Evolutionary conservation across 30 jellyfish, hydroid and myxozoan genomes (phyloP), one percentile per base, ranked within the genome.

Genomic region (Aurelia sp.): DNA sequence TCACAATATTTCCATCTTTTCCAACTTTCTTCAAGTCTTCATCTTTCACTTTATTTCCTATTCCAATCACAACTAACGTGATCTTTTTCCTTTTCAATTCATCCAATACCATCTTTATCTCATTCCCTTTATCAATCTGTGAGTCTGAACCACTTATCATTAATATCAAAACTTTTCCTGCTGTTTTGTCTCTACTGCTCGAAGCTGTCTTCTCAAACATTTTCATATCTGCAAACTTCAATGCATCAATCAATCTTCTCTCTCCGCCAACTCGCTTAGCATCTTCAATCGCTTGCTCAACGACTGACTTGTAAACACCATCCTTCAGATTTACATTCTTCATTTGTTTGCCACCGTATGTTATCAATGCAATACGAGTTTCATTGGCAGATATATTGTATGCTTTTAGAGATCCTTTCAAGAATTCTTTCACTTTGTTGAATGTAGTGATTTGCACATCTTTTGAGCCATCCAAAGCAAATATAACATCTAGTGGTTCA

Each of bases 391-490:
- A 69, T 27, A 93, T 55, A 13, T 51, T 24, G 80, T 75, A 88
- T 20, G 91, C 88, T 47, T 75, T 58, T 19, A 69, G 30, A 4
- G 88, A 21, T 13, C 97, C 98, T 35, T 69, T 27, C 15, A 77
- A 67, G 64, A 88, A 93, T 5, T 72, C 84, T 20, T 76, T 76
- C 85, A 91, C 55, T 30, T 40, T 68, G 12, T 67, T 18, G 84
- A 94, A 86, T 13, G 80, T 44, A 5, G 4, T 12, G n/a, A 16
- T 27, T 10, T 78, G 4, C 8, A 89, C 90, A 9, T 24, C 65
- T 15, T 61, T 61, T 15, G 99, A 89, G 65, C 95, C 91, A 63
- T 94, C 99, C 80, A 94, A 33, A 35, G 96, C 89, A 81, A 94
- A 89, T 6, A 80, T 86, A n/a, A 89, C 86, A 85, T 27, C 33